Conservation (phyloP, 2,113 vertebrate species). For the Toxostoma redivivum region DNA sequence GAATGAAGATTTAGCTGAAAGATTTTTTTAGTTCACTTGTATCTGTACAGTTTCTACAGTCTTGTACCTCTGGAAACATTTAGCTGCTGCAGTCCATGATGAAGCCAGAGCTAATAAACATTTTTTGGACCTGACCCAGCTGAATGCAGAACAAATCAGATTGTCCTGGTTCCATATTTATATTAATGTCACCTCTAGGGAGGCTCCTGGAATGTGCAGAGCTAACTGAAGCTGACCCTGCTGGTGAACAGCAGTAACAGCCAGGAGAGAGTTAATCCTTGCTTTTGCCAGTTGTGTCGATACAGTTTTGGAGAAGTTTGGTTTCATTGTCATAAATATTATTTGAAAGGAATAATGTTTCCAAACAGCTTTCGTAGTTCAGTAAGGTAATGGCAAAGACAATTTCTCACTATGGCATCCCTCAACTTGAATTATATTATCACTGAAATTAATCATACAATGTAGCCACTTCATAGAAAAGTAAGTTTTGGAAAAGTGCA, state of each 20-base stretch:
- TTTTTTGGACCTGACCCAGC: background rate
- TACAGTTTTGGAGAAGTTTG: background rate
- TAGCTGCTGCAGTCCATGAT: background rate
- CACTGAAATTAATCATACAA: background rate
- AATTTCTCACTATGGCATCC: background rate
- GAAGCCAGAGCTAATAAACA: background rate
- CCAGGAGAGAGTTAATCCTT: background rate
- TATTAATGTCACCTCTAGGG: background rate
- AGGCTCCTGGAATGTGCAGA: background rate
- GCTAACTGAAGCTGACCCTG: background rate
- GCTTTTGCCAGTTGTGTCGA: background rate
- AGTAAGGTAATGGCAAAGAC: background rate
- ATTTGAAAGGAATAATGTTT: background rate
- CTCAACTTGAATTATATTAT: background rate
- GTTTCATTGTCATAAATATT: background rate
- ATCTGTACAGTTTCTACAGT: background rate
- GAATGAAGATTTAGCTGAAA: background rate
- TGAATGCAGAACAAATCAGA: background rate
- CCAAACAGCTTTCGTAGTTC: background rate
- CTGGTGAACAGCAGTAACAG: background rate
- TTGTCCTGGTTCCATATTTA: background rate
- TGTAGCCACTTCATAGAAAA: background rate
- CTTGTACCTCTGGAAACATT: background rate
- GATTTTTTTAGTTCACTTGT: rapidly evolving
- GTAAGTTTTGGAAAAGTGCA: background rate